A percentile compares a stretch with the other conserved stretches of the same genome.
phyloP scores from a whole-genome alignment of 2,888 invertebrate genomes.

The Yponomeuta sedellus region DNA sequence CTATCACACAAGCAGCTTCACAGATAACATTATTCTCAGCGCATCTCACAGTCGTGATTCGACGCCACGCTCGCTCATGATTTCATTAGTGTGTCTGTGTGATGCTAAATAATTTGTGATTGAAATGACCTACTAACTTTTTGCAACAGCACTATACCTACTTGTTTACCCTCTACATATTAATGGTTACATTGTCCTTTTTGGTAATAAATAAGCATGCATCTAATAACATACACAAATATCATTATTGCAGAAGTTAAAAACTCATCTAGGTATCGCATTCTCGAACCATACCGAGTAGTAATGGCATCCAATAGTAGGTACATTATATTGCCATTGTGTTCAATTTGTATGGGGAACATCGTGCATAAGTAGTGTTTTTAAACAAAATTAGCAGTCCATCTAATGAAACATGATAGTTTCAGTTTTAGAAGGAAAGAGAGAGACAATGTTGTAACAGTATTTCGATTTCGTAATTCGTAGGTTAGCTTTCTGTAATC shows the following conservation, averaged over 20 bases:
- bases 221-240: too few relatives aligned
- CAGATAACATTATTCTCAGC: constrained; percentile 4
- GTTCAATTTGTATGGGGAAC: too few relatives aligned
- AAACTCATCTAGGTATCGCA: too few relatives aligned
- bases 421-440: too few relatives aligned
- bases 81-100: not conserved
- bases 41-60: constrained; percentile 3
- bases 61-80: not conserved
- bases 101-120: constrained; percentile 3
- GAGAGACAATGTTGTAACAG: not conserved
- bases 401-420: too few relatives aligned
- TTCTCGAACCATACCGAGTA: too few relatives aligned
- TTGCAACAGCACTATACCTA: not conserved
- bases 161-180: too few relatives aligned
- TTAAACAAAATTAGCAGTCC: too few relatives aligned
- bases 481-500: not conserved
- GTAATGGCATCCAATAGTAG: too few relatives aligned
- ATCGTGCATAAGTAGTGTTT: too few relatives aligned
- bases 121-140: not conserved
- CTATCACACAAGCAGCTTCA: constrained; percentile 1
- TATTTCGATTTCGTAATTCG: not conserved
- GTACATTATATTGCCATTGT: too few relatives aligned
- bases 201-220: not conserved
- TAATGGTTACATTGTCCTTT: not conserved
- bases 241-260: too few relatives aligned